Evolutionary conservation across 2,113 vertebrate genomes (phyloP), one percentile per base, ranked within the genome.

Genomic region (Glaucomys volans): DNA sequence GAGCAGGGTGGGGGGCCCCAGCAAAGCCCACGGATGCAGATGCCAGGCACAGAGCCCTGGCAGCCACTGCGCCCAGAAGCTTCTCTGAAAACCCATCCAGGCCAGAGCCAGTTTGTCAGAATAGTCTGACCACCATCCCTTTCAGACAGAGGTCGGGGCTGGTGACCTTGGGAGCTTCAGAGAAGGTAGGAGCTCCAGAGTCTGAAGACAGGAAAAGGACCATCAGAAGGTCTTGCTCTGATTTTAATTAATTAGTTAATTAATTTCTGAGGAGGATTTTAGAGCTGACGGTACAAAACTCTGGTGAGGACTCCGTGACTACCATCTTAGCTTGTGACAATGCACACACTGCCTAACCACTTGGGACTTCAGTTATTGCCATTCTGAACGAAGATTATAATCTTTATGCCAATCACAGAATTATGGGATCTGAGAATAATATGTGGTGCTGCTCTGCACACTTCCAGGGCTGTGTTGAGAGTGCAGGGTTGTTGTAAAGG

Each of bases 41-140:
- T 24, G 44, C 7, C 1, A 17, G 20, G 22, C 57, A 52, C 20
- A 30, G 8, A 50, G n/a, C 2, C 0, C 3, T 10, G 10, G 22
- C 10, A 1, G 22, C 16, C 2, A 0, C 2, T 10, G 6, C 2
- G 2, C 7, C 13, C 0, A 11, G n/a, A 28, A 8, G 17, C 18
- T 81, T 37, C 16, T 84, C 57, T 22, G 50, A 80, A 84, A 62
- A 57, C 3, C 12, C 12, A 0, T 3, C 7, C 13, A n/a, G 54
- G 62, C 35, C 11, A 0, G 30, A 72, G 28, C 24, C 22, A 20
- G 22, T 32, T 32, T 2, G 0, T 0, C 12, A 10, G 44, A 26
- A 14, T 17, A 1, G 5, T 50, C 50, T 54, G 35, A 28, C 6
- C 5, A 2, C 24, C 37, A 17, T 28, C 0, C 28, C 8, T 8